Evolutionary conservation across 2,888 invertebrate species (phyloP), one percentile per base, ranked within the genome.

Genomic region (Unio delphinus): DNA sequence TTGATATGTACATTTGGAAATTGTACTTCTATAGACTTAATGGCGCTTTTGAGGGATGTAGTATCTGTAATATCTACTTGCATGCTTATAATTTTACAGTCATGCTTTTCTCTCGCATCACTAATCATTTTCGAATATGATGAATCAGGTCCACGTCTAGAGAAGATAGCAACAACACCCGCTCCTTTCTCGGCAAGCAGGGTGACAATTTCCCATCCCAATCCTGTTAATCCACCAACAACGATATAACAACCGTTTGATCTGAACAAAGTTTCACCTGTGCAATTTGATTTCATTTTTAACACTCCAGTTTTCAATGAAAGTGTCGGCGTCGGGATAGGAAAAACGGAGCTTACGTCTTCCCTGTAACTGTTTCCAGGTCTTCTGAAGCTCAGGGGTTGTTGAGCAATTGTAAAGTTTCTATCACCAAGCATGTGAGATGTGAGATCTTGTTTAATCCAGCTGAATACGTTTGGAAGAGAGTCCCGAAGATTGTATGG

Each of bases 141-240:
- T 11, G 26, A 55, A 17, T 69, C 58, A 1, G 74, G 66, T 11
- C 15, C 18, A 23, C 79, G 65, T 55, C 83, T 64, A 17, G 78
- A 73, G 15, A 83, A 55, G 54, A 68, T 73, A n/a, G 68, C 69
- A 20, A 83, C 67, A 8, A 56, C n/a, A 17, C 81, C 80, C 8
- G 80, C 82, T 3, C 78, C 77, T 28, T 59, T 68, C 20, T 68
- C 68, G 11, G 80, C 78, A 6, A 83, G 45, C 15, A 70, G 65
- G 15, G 72, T 60, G 3, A 75, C 72, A 17, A 78, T 67, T 66
- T 79, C 79, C 82, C 83, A 81, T 18, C 83, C 83, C 23, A 83
- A 73, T 0, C 83, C 83, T 7, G 78, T 79, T 17, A 80, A 61
- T 2, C 82, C 83, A 23, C 83, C 83, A 28, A 80, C 72, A 28